Evolutionary conservation across 1,140 invertebrate species (phyloP), one percentile per base, ranked within the genome.

Genomic region (Drosophila subpulchrella): DNA sequence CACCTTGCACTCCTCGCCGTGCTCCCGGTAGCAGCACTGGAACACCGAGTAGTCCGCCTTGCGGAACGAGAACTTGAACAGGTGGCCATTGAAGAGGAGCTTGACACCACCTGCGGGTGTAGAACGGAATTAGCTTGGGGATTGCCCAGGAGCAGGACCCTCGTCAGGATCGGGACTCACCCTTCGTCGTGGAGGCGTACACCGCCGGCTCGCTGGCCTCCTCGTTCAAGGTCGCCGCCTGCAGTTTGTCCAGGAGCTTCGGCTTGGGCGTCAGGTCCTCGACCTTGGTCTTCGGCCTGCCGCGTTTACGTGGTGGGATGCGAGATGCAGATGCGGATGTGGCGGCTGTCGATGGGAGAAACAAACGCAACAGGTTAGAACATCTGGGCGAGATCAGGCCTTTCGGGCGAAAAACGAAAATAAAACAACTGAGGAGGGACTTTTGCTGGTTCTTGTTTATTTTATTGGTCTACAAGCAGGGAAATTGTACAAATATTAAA

Each of bases 1-100:
- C 34, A 91, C 91, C 60, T 84, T 81, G 66, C 91, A 92, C 55
- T 91, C 75, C 39, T 92, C 85, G 20, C 75, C 81, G 27, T 92
- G 90, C 50, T 92, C 91, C 12, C 90, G 75, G 61, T 85, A 92
- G 57, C 85, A 91, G 76, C 91, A 92, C 44, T 92, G 91, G 68
- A 91, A 92, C n/a, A 92, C 86, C 6, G 89, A 90, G 27, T 61
- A 92, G 32, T 89, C 70, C 8, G 81, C 76, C 57, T 91, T 88
- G 27, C 91, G 90, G 71, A 90, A 92, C 51, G 80, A 89, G 38
- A 89, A 92, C 63, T 78, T 82, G 60, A 90, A 92, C 30, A 92
- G 72, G 57, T 92, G 91, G 6, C 91, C 91, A 20, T 91, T 78
- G 20, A 83, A 90, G 24, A 91, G 58, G 6, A 92, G 66, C 50